Evolutionary conservation across 2,797 vertebrate species (phyloP), one percentile per base, ranked within the genome.

Genomic region (Enteromius treurensis): DNA sequence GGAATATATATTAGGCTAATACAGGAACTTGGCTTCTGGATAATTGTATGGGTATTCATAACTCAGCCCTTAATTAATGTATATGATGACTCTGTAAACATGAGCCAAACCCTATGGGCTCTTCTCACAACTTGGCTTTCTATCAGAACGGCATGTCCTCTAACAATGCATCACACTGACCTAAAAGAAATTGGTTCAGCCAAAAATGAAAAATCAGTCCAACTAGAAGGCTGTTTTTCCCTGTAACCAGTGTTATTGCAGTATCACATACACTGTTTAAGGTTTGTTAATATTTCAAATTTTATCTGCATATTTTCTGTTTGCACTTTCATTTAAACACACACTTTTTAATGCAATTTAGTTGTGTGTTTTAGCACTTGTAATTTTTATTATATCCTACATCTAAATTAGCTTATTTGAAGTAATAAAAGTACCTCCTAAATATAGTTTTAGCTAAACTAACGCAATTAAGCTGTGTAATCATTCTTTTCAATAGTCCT

Each of bases 31-130:
- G 47, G 49, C 53, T 19, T 40, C 65, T 77, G 81, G 87, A 73
- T 85, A 80, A 87, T 71, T 85, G 88, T 82, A 91, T 93, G 90
- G 91, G 91, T 94, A 93, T 93, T 94, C 90, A 94, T 91, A 64
- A 55, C 1, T 64, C 51, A 81, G 62, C 17, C 14, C 55, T 58
- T 84, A 65, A 85, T 83, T 87, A 92, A 90, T 83, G 89, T 89
- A 89, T 90, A 89, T 89, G 88, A 91, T 86, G 89, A 85, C 89
- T 91, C 87, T 90, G 84, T 79, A 79, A 90, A 88, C 89, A 90
- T 87, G 88, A 91, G 90, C 85, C 86, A 90, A 90, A 92, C 91
- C 58, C 90, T 92, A 90, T 91, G 92, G 89, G 86, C 89, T 86
- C 84, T 84, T 87, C 77, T 77, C 55, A 84, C 84, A 82, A 4